Percentiles rank a stretch among this genome's conserved stretches.
phyloP scores from a whole-genome alignment of 2,888 invertebrate species.

The Chrysolina americana region DNA sequence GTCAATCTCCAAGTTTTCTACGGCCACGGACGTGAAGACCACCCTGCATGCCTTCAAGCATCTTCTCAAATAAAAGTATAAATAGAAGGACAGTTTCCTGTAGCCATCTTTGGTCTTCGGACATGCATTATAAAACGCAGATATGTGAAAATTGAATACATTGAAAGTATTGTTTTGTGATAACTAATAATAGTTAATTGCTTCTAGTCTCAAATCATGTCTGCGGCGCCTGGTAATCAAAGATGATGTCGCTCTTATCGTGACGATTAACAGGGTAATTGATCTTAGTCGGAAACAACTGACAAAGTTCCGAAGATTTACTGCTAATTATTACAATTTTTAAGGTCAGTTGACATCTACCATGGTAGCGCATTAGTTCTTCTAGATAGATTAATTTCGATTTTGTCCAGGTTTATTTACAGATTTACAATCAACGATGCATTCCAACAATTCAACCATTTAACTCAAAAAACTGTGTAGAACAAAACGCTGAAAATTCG shows the following conservation, averaged over 20 bases:
- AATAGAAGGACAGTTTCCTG: too few relatives aligned
- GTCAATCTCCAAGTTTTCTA: too few relatives aligned
- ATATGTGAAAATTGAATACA: background rate
- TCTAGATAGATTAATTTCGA: too few relatives aligned
- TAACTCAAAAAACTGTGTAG: too few relatives aligned
- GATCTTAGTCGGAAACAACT: constrained; percentile 4
- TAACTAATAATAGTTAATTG: background rate
- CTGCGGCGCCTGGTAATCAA: background rate
- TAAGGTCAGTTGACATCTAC: background rate
- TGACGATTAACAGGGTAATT: constrained; percentile 6
- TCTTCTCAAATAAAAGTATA: too few relatives aligned
- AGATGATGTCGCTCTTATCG: background rate
- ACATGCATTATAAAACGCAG: background rate
- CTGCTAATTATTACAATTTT: constrained; percentile 1
- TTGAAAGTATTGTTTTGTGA: background rate
- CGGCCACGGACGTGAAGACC: too few relatives aligned
- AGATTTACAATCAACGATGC: too few relatives aligned
- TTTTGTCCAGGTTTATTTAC: too few relatives aligned
- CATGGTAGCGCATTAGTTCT: background rate
- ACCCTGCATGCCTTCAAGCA: too few relatives aligned
- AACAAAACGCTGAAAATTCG: too few relatives aligned
- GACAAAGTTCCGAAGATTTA: background rate
- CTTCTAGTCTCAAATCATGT: background rate
- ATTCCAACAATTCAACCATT: too few relatives aligned
- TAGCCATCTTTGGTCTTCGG: too few relatives aligned